phyloP scores from a whole-genome alignment of 2,113 vertebrate genomes.

The Mixornis gularis region DNA sequence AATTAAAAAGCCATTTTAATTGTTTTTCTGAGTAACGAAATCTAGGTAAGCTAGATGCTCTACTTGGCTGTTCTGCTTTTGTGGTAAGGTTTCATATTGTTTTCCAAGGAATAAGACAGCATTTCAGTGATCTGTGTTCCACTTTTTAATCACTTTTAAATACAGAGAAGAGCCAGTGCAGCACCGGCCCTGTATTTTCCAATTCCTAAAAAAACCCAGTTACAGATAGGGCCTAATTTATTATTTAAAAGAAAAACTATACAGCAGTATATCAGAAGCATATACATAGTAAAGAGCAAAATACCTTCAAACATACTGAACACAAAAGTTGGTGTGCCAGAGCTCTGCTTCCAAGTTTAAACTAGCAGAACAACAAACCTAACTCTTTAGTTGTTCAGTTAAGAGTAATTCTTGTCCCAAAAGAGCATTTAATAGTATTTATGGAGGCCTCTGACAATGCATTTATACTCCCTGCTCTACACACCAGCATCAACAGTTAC shows the following conservation, averaged over 20 bases:
- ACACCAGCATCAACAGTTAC: background rate
- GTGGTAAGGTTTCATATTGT: background rate
- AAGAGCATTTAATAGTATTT: background rate
- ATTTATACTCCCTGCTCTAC: background rate
- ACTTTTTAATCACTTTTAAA: background rate
- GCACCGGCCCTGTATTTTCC: background rate
- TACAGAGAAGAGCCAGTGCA: background rate
- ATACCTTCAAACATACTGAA: background rate
- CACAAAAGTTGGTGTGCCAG: background rate
- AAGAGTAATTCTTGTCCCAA: background rate
- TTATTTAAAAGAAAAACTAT: background rate
- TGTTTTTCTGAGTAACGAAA: background rate
- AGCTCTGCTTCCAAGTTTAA: background rate
- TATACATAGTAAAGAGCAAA: fast-evolving
- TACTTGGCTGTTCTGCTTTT: background rate
- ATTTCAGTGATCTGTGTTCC: background rate
- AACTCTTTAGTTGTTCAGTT: background rate
- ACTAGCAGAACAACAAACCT: background rate
- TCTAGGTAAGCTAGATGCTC: background rate
- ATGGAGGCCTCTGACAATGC: background rate
- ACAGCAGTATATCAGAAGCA: background rate
- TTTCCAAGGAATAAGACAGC: background rate
- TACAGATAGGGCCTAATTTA: background rate
- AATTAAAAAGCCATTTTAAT: background rate
- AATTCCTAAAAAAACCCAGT: background rate